Evolutionary conservation across 1,140 invertebrate genomes (phyloP), one percentile per base, ranked within the genome.

Genomic region (Myzus persicae): DNA sequence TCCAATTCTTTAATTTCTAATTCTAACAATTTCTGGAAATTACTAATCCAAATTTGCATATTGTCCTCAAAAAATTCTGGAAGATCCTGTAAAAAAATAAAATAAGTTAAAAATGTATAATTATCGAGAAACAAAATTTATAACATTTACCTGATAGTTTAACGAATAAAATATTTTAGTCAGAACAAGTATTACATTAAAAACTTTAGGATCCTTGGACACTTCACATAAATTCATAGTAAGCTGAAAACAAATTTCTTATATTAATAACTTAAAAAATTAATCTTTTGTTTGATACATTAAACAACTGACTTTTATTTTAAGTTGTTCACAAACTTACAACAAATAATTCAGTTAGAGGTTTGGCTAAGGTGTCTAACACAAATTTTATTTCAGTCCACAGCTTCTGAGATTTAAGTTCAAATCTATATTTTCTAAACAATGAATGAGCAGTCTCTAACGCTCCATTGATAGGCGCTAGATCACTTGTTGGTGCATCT

Each of bases 1-100:
- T 97, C 96, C 94, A 99, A 96, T 93, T 96, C 96, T 7, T 97
- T 97, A 81, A 98, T 97, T 95, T 99, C 97, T 14, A 96, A 95
- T 94, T 96, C 97, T 22, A 99, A 95, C 20, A 99, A 96, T 84
- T 96, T 96, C 51, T 98, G 96, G 94, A 99, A 98, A 95, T 98
- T 97, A 0, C 96, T 96, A 98, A 99, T 99, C 99, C 99, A 99
- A 26, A 96, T 96, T 90, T 96, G 95, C 97, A 99, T 99, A 95
- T 99, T 99, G 95, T 99, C 99, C 95, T 99, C 99, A 96, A 99
- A 99, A 96, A 98, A 99, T 96, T 99, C 99, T 0, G 99, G 99
- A 94, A 99, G 95, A 96, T 99, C 99, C 96, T 97, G 94, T 46
- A 54, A 7, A 51, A 85, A 46, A 44, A 38, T 40, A 48, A 84